These are phyloP conservation scores for Melikaiella ostensackeni DNA, from an alignment of 2,888 invertebrate species.

Conservation along the genomic window DNA sequence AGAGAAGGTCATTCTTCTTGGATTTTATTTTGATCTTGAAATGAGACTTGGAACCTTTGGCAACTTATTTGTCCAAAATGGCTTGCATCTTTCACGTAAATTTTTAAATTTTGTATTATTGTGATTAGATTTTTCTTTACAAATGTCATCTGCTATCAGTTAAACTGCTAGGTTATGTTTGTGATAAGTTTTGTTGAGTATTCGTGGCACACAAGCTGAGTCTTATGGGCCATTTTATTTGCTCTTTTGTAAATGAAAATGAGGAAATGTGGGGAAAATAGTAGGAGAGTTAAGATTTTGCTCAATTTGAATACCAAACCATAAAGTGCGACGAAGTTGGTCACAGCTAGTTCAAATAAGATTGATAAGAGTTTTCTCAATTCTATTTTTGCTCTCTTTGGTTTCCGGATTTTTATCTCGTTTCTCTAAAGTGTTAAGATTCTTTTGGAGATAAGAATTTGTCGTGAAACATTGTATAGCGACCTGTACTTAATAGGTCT, in stretches of 20 bases:
- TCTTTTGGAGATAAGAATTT: not conserved
- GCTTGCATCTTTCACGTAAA: not conserved
- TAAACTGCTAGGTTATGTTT: not conserved
- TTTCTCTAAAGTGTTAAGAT: not conserved
- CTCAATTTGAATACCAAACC: not conserved
- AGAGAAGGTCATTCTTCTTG: not conserved
- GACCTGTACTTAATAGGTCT: conserved; percentile 20
- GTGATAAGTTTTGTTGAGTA: not conserved
- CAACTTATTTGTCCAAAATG: not conserved
- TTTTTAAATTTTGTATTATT: not conserved
- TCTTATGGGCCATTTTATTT: not conserved
- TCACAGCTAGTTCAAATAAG: not conserved
- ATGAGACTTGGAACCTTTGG: not conserved
- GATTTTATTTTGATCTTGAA: not conserved
- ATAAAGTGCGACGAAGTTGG: not conserved
- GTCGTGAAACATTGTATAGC: not conserved
- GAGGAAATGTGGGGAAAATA: not conserved
- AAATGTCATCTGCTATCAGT: not conserved
- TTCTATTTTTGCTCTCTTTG: not conserved
- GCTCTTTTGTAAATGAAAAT: not conserved
- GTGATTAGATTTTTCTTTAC: not conserved
- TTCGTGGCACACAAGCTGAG: not conserved
- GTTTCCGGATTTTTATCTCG: not conserved
- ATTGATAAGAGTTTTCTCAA: not conserved
- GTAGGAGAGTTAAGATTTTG: not conserved